Conservation (phyloP, 2,797 vertebrate genomes). For the Enteromius mattozi region DNA sequence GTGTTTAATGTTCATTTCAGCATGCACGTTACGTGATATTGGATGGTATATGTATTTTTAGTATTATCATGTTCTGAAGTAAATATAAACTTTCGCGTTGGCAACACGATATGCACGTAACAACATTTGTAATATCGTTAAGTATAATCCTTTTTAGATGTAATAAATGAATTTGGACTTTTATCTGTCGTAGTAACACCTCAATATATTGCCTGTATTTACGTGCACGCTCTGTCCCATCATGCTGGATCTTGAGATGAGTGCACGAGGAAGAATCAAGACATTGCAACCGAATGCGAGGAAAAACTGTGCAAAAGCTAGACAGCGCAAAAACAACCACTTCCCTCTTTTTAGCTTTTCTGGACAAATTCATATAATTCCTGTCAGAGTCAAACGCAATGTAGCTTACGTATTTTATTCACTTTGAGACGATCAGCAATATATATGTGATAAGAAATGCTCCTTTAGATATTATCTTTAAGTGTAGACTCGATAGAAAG, state of each 20-base stretch:
- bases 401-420: background rate
- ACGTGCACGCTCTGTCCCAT: background rate
- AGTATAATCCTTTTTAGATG: background rate
- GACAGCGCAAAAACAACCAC: background rate
- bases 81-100: background rate
- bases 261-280: slow-evolving; percentile 5
- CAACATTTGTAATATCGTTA: background rate
- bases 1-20: background rate
- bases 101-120: background rate
- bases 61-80: background rate
- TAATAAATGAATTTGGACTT: slow-evolving; percentile 14
- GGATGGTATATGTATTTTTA: background rate
- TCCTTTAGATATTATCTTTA: background rate
- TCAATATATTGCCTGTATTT: slow-evolving; percentile 10
- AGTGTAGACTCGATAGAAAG: background rate
- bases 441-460: background rate
- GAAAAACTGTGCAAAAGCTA: slow-evolving; percentile 5
- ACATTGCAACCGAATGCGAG: slow-evolving; percentile 17
- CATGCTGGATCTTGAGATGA: slow-evolving; percentile 14
- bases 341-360: slow-evolving; percentile 12
- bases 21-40: background rate
- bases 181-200: background rate
- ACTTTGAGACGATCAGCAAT: background rate
- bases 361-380: slow-evolving; percentile 7
- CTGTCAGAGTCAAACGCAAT: background rate